Conservation (phyloP, 2,113 vertebrate genomes). For the Gobius niger region DNA sequence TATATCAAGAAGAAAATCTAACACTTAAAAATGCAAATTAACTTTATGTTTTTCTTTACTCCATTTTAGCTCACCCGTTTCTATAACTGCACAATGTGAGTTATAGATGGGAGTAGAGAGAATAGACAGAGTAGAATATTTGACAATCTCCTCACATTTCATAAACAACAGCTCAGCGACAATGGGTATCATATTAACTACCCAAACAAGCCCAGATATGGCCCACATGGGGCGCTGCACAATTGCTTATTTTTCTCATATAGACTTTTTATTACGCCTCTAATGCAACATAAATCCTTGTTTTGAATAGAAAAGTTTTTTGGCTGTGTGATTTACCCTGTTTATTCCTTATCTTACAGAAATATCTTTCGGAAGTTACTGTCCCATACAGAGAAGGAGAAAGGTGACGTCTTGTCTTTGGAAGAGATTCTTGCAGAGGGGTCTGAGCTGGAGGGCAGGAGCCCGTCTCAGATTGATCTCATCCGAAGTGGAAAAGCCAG, state of each 20-base stretch:
- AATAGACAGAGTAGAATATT: not conserved
- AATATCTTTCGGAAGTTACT: conserved; percentile 96
- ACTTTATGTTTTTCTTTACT: not conserved
- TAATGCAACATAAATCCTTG: not conserved
- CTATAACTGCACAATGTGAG: too few relatives aligned
- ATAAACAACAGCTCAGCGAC: conserved; percentile 2
- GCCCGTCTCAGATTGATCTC: conserved; percentile 82
- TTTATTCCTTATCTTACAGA: conserved; percentile 68
- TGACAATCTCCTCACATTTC: conserved; percentile 2
- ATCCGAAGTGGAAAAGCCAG: conserved; percentile 91
- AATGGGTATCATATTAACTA: not conserved
- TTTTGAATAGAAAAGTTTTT: not conserved
- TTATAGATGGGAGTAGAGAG: too few relatives aligned
- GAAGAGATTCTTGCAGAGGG: conserved; percentile 98
- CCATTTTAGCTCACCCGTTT: not conserved
- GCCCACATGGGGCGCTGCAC: conserved; percentile 5
- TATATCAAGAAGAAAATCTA: not conserved
- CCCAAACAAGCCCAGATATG: conserved; percentile 1
- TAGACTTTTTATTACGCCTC: not conserved
- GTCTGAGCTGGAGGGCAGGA: conserved; percentile 83
- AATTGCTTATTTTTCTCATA: conserved; percentile 1
- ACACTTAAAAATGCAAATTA: not conserved
- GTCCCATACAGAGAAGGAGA: conserved; percentile 91
- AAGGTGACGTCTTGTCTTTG: conserved; percentile 91
- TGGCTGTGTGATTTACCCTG: not conserved